Evolutionary conservation across 2,888 invertebrate species (phyloP), one percentile per base, ranked within the genome.

Genomic region (Rhagium mordax): DNA sequence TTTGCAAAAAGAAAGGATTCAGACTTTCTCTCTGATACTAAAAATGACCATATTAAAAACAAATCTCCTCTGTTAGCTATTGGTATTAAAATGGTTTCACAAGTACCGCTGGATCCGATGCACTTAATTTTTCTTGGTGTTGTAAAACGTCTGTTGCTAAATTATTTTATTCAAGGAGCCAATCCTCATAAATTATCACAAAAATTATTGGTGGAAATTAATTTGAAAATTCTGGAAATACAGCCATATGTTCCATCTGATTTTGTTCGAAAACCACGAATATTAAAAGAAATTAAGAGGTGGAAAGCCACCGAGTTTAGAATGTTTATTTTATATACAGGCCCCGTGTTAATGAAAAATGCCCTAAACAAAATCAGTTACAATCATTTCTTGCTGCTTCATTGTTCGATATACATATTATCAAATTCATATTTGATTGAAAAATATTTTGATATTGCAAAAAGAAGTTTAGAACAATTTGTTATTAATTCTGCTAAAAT

Each of bases 121-220:
- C 77, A 77, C 73, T 15, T 75, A 24, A 51, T 77, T 49, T 77
- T 29, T 57, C 18, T 75, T 24, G 77, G 77, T 18, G 77, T 75
- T 47, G 60, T 64, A 3, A 75, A 70, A 71, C 53, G 75, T 47
- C 51, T 74, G 20, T 47, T 77, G 29, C 41, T 64, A 20, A 68
- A 65, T 20, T 70, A 64, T 68, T 49, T 29, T 59, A 27, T 71
- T 60, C 70, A 61, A 5, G 24, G 67, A 29, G 21, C 47, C 49
- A 21, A 57, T 18, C 29, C 27, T 61, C 47, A 55, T 16, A 76
- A 72, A 59, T 60, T 76, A 29, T 67, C 74, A 8, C 61, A 70
- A 48, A 65, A 59, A 65, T 18, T 67, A 20, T 27, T 21, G 16
- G 33, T 47, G 2, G 16, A 66, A 51, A 64, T 74, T 41, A 41